These are phyloP conservation scores for Kryptolebias ocellatus DNA, from an alignment of 2,797 vertebrate species.

Conservation along the genomic window DNA sequence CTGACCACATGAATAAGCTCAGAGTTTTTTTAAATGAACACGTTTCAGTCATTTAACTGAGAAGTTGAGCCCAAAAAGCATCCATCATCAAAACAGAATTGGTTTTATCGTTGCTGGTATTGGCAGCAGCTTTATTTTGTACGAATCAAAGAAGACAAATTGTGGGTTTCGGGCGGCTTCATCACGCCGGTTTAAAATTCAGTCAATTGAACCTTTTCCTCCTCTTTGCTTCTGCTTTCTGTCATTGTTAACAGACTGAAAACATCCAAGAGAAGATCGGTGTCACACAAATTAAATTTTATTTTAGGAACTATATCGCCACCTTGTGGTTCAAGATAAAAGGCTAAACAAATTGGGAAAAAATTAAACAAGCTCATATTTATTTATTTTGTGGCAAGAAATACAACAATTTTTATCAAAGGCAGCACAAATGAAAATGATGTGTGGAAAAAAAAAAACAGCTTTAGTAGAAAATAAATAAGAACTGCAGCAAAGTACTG, in stretches of 20 bases:
- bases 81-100: not conserved
- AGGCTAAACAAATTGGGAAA: slow-evolving; percentile 5
- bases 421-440: slow-evolving; percentile 14
- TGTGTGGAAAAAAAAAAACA: slow-evolving; percentile 4
- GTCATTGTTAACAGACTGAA: slow-evolving; percentile 6
- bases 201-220: not conserved
- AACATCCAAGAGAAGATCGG: slow-evolving; percentile 15
- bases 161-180: not conserved
- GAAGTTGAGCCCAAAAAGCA: not conserved
- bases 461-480: slow-evolving; percentile 43
- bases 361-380: slow-evolving; percentile 24
- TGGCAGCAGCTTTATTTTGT: slow-evolving; percentile 9
- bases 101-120: slow-evolving; percentile 8
- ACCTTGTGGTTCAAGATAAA: slow-evolving; percentile 63
- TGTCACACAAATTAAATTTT: not conserved
- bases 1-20: slow-evolving; percentile 73
- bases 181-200: too few relatives aligned
- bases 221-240: not conserved
- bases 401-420: slow-evolving; percentile 12
- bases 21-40: slow-evolving; percentile 23
- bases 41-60: slow-evolving; percentile 16
- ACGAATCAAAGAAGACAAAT: slow-evolving; percentile 3
- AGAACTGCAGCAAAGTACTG: slow-evolving; percentile 17
- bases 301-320: slow-evolving; percentile 39
- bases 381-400: slow-evolving; percentile 31